Percentiles rank a stretch among this genome's conserved stretches.
phyloP scores from a whole-genome alignment of 2,888 invertebrate species.

The Panopea generosa region DNA sequence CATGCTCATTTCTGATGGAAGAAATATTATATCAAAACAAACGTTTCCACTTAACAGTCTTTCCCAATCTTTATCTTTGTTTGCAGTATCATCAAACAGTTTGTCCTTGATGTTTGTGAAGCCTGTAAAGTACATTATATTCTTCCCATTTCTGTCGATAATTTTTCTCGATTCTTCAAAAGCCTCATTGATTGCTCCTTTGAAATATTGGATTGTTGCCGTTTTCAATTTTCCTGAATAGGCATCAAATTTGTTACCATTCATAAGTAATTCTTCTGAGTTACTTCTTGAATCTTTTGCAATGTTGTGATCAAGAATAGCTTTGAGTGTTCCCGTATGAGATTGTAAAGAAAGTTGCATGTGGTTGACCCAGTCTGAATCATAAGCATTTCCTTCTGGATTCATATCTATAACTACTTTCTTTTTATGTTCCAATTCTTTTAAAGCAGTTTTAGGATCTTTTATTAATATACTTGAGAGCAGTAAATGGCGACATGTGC shows the following conservation, averaged over 20 bases:
- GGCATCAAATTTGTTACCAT: constrained; percentile 1
- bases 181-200: background rate
- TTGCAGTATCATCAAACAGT: background rate
- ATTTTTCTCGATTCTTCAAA: background rate
- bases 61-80: background rate
- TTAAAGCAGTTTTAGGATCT: background rate
- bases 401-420: background rate
- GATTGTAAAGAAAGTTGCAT: constrained; percentile 4
- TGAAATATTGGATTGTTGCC: background rate
- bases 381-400: background rate
- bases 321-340: background rate
- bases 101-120: background rate
- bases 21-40: constrained; percentile 11
- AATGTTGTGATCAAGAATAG: background rate
- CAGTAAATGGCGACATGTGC: constrained; percentile 5
- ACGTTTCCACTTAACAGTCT: constrained; percentile 1
- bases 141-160: background rate
- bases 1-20: constrained; percentile 3
- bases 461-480: constrained; percentile 5
- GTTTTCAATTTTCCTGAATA: constrained; percentile 11
- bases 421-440: background rate
- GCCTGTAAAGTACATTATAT: constrained; percentile 2
- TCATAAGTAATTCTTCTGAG: background rate
- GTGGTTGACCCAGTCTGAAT: constrained; percentile 2
- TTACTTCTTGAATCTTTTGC: background rate